Evolutionary conservation across 1,140 invertebrate genomes (phyloP), one percentile per base, ranked within the genome.

Genomic region (Araneus ventricosus): DNA sequence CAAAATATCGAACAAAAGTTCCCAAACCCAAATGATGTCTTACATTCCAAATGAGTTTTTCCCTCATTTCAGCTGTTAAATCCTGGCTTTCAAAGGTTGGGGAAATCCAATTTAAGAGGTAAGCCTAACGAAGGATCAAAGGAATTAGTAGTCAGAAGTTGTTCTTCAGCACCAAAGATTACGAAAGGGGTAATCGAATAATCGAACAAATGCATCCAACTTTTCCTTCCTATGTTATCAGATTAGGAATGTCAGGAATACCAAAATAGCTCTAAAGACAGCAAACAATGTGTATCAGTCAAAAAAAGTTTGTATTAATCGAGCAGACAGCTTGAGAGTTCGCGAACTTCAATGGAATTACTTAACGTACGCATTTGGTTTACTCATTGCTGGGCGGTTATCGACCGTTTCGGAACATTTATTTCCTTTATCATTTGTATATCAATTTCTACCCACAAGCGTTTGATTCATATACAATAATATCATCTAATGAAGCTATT

Each of bases 151-250:
- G 87, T 88, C 87, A 88, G 87, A 75, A 75, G 24, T 57, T 45
- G 87, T 88, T 75, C 85, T 30, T 30, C 45, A 59, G 8, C 22
- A 37, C 39, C 63, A 52, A 75, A 88, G 87, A 88, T 88, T 75
- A 88, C n/a, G 67, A 88, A 88, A 88, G 87, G 87, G 61, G 87
- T 88, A 88, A 88, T 88, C 87, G 37, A 88, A 88, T 88, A 88
- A 88, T 75, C 63, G 87, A 70, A 67, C 87, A 75, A 88, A 88
- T 45, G 87, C 87, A 88, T 75, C 87, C 30, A 75, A 75, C 61
- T 70, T 88, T 52, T 88, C 63, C n/a, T 88, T 30, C 30, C 7
- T 88, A 22, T 37, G 14, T 88, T 88, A 88, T 88, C 87, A 30
- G 87, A 88, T 88, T 88, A 88, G 27, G 39, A 57, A 70, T 41